These are phyloP conservation scores for Macaria notata DNA, from an alignment of 2,888 invertebrate genomes.

Conservation along the genomic window DNA sequence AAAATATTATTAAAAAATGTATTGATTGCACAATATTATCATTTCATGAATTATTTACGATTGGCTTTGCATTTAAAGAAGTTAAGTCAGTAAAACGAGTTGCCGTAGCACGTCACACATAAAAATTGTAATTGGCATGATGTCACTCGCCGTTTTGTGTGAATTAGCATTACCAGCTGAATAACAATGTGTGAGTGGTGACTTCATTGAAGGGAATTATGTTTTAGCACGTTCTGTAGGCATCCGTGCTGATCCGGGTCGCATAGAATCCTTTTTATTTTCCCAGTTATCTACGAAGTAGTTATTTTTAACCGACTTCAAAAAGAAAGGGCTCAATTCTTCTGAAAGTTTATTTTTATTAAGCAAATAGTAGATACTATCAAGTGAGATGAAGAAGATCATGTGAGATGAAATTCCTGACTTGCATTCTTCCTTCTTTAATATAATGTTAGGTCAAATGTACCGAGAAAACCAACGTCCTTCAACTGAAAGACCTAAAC, in stretches of 20 bases:
- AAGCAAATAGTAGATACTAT: too few relatives aligned
- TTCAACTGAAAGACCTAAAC: slow-evolving; percentile 1
- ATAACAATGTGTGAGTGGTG: slow-evolving; percentile 34
- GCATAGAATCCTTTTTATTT: too few relatives aligned
- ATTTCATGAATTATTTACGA: slow-evolving; percentile 7
- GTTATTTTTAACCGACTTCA: neutral
- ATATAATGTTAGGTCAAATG: neutral
- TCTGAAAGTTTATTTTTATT: too few relatives aligned
- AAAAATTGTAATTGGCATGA: slow-evolving; percentile 44
- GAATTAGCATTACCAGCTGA: slow-evolving; percentile 38
- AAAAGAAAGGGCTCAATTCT: too few relatives aligned
- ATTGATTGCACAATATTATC: neutral
- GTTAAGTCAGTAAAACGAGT: slow-evolving; percentile 20
- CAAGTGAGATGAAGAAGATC: too few relatives aligned
- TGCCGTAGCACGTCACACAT: slow-evolving; percentile 29
- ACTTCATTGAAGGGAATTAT: slow-evolving; percentile 24
- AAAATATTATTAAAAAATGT: neutral
- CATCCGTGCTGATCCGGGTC: too few relatives aligned
- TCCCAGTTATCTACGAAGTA: too few relatives aligned
- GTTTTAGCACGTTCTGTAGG: neutral
- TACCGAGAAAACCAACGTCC: slow-evolving; percentile 9
- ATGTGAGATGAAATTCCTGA: too few relatives aligned
- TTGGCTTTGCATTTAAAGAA: slow-evolving; percentile 1
- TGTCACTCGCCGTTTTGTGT: slow-evolving; percentile 39
- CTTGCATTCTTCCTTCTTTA: too few relatives aligned